Base-by-base conservation (phyloP, 2,797 vertebrate species). In the Tenualosa thibaudeaui region DNA sequence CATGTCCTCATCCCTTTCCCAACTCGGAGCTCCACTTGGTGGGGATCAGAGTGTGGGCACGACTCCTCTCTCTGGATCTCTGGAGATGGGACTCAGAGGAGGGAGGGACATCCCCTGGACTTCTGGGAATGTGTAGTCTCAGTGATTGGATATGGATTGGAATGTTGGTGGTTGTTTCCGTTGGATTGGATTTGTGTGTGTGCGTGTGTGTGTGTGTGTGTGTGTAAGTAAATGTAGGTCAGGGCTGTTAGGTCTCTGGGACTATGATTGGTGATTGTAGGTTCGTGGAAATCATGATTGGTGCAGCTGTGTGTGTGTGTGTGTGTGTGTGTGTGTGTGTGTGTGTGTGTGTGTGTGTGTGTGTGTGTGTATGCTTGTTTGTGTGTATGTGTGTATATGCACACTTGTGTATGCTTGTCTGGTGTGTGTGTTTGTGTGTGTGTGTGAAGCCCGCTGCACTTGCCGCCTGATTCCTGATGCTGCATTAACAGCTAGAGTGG, bases 151-250 rank as follows among this genome's bases (percentile, higher is more conserved):
- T 75, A 40, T 58, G 56, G 65, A 62, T 75, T 40, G 43, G 51
- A 83, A 43, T 62, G 54, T 46, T 10, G 19, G 22, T 24, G 17
- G 37, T 54, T 49, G 82, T 83, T 60, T 68, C 31, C 26, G 37
- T 65, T 75, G 68, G 62, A 65, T 75, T 75, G 31, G 26, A 40
- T 71, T 37, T 83, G 22, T n/a, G 22, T 65, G 60, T n/a, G 22
- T 60, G 40, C 10, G 56, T 46, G 37, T 83, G 40, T 65, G 60
- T 83, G 43, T 83, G 60, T 83, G 82, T 83, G 82, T 43, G 60
- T 51, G 43, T 83, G 58, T 26, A 43, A n/a, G 82, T 24, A 26
- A 19, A 75, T 75, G 31, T 75, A 75, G 68, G 68, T 75, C 68
- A 75, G 68, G 31, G 68, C 68, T 75, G 40, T 40, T 75, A 31